phyloP scores from a whole-genome alignment of 2,888 invertebrate species.

The Ecdyonurus torrentis region DNA sequence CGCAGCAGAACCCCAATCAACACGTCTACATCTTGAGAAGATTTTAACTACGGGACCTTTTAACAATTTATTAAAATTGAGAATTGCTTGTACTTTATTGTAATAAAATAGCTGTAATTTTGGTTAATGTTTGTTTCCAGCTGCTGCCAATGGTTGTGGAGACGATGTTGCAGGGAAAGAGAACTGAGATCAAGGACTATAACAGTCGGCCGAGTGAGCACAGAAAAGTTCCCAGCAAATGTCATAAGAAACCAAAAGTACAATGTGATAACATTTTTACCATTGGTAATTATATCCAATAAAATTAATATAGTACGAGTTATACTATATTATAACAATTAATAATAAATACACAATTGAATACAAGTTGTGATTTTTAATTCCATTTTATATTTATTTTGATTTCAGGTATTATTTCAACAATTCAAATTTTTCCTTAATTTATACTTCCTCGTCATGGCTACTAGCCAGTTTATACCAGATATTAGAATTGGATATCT shows the following conservation, averaged over 20 bases:
- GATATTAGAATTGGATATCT: slow-evolving; percentile 92
- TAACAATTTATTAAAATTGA: too few relatives aligned
- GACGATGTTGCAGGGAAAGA: slow-evolving; percentile 51
- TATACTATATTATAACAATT: not conserved
- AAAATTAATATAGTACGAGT: not conserved
- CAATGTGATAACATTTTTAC: slow-evolving; percentile 78
- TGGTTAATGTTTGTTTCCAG: slow-evolving; percentile 29
- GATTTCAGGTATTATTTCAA: slow-evolving; percentile 71
- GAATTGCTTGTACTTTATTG: too few relatives aligned
- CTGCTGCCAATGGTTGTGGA: slow-evolving; percentile 58
- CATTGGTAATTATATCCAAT: slow-evolving; percentile 31
- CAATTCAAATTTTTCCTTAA: slow-evolving; percentile 99
- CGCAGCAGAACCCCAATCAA: too few relatives aligned
- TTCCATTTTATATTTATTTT: slow-evolving; percentile 6
- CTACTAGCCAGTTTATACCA: slow-evolving; percentile 93
- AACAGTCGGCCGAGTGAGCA: slow-evolving; percentile 53
- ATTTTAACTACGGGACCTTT: too few relatives aligned
- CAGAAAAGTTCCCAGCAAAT: slow-evolving; percentile 83
- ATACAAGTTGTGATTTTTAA: too few relatives aligned
- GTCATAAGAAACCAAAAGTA: slow-evolving; percentile 98
- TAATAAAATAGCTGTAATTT: too few relatives aligned
- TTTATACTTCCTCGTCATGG: slow-evolving; percentile 96
- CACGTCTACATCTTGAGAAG: too few relatives aligned
- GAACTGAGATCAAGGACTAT: slow-evolving; percentile 63
- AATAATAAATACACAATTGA: too few relatives aligned